Base-by-base conservation (phyloP, 2,797 vertebrate genomes). In the Clangula hyemalis region DNA sequence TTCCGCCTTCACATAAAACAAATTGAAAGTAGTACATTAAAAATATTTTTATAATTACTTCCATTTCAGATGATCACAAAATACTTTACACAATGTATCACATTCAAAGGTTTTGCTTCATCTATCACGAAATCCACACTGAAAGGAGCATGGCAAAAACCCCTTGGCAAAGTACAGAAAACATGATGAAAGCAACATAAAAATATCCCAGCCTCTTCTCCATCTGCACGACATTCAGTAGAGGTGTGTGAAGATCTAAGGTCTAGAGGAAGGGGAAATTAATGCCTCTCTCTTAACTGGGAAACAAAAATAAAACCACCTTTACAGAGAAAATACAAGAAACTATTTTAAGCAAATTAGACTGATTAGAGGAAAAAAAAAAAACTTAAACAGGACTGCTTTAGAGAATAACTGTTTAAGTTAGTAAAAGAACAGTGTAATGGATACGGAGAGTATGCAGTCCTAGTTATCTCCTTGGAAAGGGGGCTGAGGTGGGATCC, bases 1-100 rank as follows among this genome's bases (percentile, higher is more conserved):
- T 92, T 99, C 99, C 0, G 99, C 99, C 99, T 99, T 98, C 65
- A 93, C 45, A 93, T 30, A 96, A 96, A 97, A 95, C 57, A 94
- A 97, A 97, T n/a, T 62, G 43, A 92, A 68, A 97, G 94, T 66
- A 94, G 71, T 34, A 77, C 30, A 32, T 72, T 20, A 60, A 51
- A 36, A 77, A 76, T 34, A 66, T 25, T 69, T 82, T 47, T 39
- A 32, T 3, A 32, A 58, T 10, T 41, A 13, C n/a, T 70, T 78
- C 43, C 8, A 75, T 58, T 75, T 75, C 75, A 81, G 25, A 73
- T 27, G n/a, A 64, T 17, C 72, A 56, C 51, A 75, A 60, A 70
- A 69, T 3, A 38, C 10, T 43, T 70, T 13, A 82, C 14, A 87
- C 4, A 12, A 8, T 0, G 2, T 20, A 71, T 22, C 28, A 13